These are phyloP conservation scores for Bombus impatiens DNA, from an alignment of 1,140 invertebrate genomes.

Conservation along the genomic window DNA sequence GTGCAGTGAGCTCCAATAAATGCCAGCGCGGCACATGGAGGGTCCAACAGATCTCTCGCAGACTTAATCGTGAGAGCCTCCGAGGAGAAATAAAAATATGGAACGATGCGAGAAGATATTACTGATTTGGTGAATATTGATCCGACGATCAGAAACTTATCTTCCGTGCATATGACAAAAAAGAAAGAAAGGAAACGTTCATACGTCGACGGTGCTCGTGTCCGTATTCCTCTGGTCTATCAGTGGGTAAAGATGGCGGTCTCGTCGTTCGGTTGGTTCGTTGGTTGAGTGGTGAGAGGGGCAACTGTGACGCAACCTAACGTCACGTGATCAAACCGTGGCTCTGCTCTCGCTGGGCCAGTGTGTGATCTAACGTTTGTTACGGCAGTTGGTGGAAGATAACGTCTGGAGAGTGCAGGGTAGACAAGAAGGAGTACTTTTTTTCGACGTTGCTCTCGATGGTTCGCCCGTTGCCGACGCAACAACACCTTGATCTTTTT, in stretches of 20 bases:
- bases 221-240: slow-evolving; percentile 58
- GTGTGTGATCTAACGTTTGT: slow-evolving; percentile 82
- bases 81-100: neutral
- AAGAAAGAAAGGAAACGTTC: slow-evolving; percentile 40
- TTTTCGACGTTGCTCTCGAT: slow-evolving; percentile 1
- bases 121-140: neutral
- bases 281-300: slow-evolving; percentile 60
- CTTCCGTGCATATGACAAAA: slow-evolving; percentile 13
- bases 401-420: slow-evolving; percentile 61
- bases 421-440: slow-evolving; percentile 39
- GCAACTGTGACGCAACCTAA: slow-evolving; percentile 70
- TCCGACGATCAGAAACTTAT: neutral
- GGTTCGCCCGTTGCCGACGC: slow-evolving; percentile 18
- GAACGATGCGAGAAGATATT: neutral
- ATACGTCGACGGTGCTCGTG: slow-evolving; percentile 53
- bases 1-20: neutral
- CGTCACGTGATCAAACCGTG: slow-evolving; percentile 75
- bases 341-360: slow-evolving; percentile 77
- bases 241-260: slow-evolving; percentile 77
- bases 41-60: neutral
- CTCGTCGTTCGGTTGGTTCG: slow-evolving; percentile 66
- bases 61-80: neutral
- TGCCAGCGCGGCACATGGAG: slow-evolving; percentile 35
- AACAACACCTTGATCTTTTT: slow-evolving; percentile 48
- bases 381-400: slow-evolving; percentile 74